These are phyloP conservation scores for Eciton burchellii DNA, from an alignment of 1,140 invertebrate genomes.

Conservation along the genomic window DNA sequence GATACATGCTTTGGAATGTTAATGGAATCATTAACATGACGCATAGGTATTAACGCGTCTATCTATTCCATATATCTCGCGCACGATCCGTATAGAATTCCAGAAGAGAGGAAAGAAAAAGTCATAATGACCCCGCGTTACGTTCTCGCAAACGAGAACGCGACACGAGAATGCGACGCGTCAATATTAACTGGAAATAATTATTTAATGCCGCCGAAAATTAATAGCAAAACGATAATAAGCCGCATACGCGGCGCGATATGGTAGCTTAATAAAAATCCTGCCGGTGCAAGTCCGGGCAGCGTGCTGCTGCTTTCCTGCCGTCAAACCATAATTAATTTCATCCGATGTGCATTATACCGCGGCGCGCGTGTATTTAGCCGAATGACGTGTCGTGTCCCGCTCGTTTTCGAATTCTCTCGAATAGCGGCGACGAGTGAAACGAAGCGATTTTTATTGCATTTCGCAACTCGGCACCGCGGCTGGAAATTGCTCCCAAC, in stretches of 20 bases:
- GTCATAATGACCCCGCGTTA: slow-evolving; percentile 5
- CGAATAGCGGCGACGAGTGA: slow-evolving; percentile 61
- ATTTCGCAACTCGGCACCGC: slow-evolving; percentile 70
- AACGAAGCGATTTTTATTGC: slow-evolving; percentile 75
- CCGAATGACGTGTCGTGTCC: slow-evolving; percentile 56
- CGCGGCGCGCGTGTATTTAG: slow-evolving; percentile 58
- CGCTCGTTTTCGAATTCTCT: slow-evolving; percentile 71
- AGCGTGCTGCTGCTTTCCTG: not conserved
- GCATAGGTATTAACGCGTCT: too few relatives aligned
- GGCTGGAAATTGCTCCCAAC: slow-evolving; percentile 72
- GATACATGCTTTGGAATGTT: slow-evolving; percentile 9
- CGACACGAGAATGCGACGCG: not conserved
- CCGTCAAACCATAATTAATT: slow-evolving; percentile 60
- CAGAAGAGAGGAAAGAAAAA: not conserved
- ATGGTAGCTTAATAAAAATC: slow-evolving; percentile 55
- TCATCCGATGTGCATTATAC: slow-evolving; percentile 58
- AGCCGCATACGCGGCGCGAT: slow-evolving; percentile 38
- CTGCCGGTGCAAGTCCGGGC: slow-evolving; percentile 28
- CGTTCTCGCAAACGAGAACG: slow-evolving; percentile 8
- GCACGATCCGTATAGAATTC: slow-evolving; percentile 19
- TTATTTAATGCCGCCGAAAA: slow-evolving; percentile 33
- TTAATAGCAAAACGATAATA: slow-evolving; percentile 38
- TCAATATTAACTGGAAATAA: slow-evolving; percentile 36
- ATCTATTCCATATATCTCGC: not conserved
- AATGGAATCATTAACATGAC: not conserved